These are phyloP conservation scores for Drosophila nikananu DNA, from an alignment of 1,140 invertebrate genomes.

Conservation along the genomic window DNA sequence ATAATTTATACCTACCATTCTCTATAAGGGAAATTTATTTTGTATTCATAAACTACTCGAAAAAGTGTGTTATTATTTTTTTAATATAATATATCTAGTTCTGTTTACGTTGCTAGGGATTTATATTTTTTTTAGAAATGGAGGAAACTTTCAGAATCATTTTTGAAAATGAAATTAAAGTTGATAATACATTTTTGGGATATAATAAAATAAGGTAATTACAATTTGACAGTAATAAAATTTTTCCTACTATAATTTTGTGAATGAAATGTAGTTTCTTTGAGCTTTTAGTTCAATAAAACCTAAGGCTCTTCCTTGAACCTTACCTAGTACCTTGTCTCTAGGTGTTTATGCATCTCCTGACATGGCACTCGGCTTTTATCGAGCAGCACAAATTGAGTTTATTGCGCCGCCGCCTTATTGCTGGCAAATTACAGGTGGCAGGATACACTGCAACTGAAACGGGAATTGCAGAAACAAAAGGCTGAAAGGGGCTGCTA, in stretches of 20 bases:
- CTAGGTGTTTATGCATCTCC: constrained; percentile 17
- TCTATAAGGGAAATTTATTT: neutral
- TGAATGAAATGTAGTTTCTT: no score
- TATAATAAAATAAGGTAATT: no score
- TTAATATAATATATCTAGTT: neutral
- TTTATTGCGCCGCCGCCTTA: constrained; percentile 82
- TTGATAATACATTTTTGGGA: no score
- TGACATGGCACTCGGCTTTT: constrained; percentile 67
- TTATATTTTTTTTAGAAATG: no score
- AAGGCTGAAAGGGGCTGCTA: constrained; percentile 22
- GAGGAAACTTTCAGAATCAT: no score
- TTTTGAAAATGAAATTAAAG: no score
- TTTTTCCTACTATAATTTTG: no score
- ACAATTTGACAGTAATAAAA: no score
- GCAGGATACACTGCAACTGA: constrained; percentile 66
- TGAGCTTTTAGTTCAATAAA: neutral
- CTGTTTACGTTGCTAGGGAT: neutral
- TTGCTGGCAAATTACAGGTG: constrained; percentile 83
- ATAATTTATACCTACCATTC: neutral
- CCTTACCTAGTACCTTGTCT: neutral
- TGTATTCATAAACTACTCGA: neutral
- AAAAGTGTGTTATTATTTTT: neutral
- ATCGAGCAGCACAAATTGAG: constrained; percentile 74
- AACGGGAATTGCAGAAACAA: constrained; percentile 12
- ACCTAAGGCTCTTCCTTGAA: accelerated